Base-by-base conservation (phyloP, 2,888 invertebrate species). In the Ptilodon capucinus region DNA sequence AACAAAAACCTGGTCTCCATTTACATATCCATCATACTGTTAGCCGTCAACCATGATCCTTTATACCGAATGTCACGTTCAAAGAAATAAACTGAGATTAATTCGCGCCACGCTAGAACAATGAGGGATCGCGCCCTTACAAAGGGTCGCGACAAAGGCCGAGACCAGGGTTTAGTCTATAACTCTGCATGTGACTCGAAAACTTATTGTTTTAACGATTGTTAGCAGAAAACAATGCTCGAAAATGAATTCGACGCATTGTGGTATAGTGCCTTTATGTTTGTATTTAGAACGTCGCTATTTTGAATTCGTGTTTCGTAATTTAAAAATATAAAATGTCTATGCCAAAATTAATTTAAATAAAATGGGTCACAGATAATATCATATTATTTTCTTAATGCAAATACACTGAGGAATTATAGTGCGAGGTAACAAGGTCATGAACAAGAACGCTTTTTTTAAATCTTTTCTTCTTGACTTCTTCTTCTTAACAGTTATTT, bases 11-110 rank as follows among this genome's bases (percentile, higher is more conserved):
- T 54, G 57, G 59, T 60, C 67, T 71, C 76, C 64, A 79, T 81
- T 82, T 82, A 79, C 84, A 87, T 87, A 86, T 86, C 82, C 84
- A 75, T 79, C 71, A 68, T 54, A 67, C 52, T 51, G 62, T 61
- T 64, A 67, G 73, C 81, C 87, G 89, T 86, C 90, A 86, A 61
- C 60, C 53, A 53, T 44, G 53, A 63, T 64, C 77, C 77, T 81
- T 89, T 87, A 83, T 85, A 66, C 71, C 71, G 71, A 78, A 76
- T 75, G 79, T 80, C 71, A 76, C 79, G 81, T 86, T 87, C 88
- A 87, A 89, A 90, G 86, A 86, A 85, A 81, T 85, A 82, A 77
- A 84, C 81, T 76, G 82, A 89, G 90, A 90, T 90, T 90, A 91
- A 90, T 91, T 88, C 79, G 74, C 82, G 80, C 83, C 80, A 79